Base-by-base conservation (phyloP, 23 tunicate genomes). In the Ascidia mentula region DNA sequence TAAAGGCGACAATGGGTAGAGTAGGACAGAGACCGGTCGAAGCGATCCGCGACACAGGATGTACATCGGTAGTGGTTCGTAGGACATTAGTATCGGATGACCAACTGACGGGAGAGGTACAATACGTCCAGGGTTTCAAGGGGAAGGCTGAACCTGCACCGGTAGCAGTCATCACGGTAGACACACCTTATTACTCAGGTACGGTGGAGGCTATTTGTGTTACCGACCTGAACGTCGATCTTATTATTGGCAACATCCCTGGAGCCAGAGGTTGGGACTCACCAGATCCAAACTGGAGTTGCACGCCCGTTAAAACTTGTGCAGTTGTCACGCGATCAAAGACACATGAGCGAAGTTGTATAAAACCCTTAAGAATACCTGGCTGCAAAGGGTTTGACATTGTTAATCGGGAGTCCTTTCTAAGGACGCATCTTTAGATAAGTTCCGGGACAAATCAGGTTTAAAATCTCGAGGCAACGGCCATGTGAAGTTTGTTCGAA, bases 171-270 rank as follows among this genome's bases (percentile, higher is more conserved):
- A 42, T 42, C 53, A 42, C 53, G 15, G 53, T 42, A n/a, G n/a
- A n/a, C n/a, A n/a, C n/a, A n/a, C n/a, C n/a, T n/a, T n/a, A n/a
- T n/a, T n/a, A n/a, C n/a, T 42, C 53, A 42, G 53, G 53, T 9
- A 42, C 53, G 53, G 53, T 42, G 53, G 53, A 42, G 53, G 53
- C 53, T 42, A 42, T 42, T 42, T 42, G 53, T 42, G 53, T 42
- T 42, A 42, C 53, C 53, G 53, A 42, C 15, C 53, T 42, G 53
- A 42, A 42, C 15, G 53, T 42, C 15, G 53, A 42, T 42, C 53
- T 42, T 42, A 42, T 42, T 15, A 42, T 42, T 42, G 15, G 53
- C 53, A 42, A 42, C 53, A 15, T 42, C 15, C 15, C 15, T 42
- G 53, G 53, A 15, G 53, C 53, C 53, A 42, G 53, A 42, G 53